These are phyloP conservation scores for Dendrocincla fuliginosa DNA, from an alignment of 2,797 vertebrate genomes.

Conservation along the genomic window DNA sequence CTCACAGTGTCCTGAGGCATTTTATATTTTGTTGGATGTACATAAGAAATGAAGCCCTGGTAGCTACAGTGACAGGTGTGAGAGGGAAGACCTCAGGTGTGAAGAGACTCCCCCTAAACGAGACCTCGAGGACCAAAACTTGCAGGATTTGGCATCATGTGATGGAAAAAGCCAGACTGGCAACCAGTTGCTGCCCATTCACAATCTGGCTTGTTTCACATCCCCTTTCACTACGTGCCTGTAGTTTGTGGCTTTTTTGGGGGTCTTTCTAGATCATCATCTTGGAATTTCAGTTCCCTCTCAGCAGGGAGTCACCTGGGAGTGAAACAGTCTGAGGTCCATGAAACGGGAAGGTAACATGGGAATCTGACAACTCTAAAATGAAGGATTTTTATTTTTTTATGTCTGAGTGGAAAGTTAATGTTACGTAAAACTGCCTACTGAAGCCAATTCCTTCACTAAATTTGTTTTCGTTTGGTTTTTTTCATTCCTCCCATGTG, in stretches of 20 bases:
- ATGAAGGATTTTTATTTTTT: not conserved
- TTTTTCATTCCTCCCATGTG: not conserved
- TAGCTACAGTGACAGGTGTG: not conserved
- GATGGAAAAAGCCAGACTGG: not conserved
- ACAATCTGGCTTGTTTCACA: not conserved
- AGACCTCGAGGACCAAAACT: not conserved
- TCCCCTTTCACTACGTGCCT: not conserved
- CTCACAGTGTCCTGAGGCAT: not conserved
- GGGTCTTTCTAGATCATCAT: not conserved
- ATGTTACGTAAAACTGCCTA: slow-evolving; percentile 46
- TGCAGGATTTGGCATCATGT: not conserved
- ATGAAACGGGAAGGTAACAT: accelerated
- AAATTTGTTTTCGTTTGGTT: slow-evolving; percentile 47
- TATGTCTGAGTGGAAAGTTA: slow-evolving; percentile 34
- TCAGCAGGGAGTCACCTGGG: not conserved
- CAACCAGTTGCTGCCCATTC: not conserved
- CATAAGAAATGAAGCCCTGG: not conserved
- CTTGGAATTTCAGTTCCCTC: not conserved
- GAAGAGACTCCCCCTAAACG: not conserved
- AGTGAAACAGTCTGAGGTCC: not conserved
- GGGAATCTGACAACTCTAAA: not conserved
- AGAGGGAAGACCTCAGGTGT: not conserved
- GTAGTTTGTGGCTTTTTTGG: not conserved
- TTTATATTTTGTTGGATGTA: not conserved
- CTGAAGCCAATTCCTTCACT: slow-evolving; percentile 55